Conservation (phyloP, 2,888 invertebrate genomes). For the Branchinecta sandiegonensis region DNA sequence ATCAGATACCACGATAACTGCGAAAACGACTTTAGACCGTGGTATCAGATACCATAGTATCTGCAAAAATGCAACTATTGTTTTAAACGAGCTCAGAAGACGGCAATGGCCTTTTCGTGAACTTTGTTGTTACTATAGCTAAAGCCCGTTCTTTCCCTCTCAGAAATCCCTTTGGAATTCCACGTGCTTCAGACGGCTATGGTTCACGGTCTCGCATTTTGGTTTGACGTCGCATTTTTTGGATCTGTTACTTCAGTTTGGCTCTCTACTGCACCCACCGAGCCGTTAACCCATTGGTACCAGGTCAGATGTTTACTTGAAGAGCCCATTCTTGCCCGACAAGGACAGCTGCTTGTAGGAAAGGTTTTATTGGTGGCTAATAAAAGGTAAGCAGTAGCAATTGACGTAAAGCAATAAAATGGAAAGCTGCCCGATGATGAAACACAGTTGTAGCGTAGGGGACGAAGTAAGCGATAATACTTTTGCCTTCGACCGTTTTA, state of each 20-base stretch:
- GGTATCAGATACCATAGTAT: no score
- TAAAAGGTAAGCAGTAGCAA: constrained; percentile 47
- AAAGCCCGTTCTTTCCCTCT: constrained; percentile 24
- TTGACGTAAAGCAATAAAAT: background rate
- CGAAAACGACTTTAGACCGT: no score
- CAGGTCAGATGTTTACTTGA: constrained; percentile 91
- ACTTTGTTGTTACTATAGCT: no score
- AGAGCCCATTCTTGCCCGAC: constrained; percentile 83
- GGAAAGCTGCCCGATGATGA: no score
- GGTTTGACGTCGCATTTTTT: constrained; percentile 97
- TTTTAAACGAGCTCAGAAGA: no score
- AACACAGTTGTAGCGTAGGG: no score
- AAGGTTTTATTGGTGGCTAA: constrained; percentile 77
- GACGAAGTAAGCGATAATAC: no score
- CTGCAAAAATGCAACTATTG: no score
- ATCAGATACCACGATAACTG: no score
- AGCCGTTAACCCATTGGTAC: constrained; percentile 98
- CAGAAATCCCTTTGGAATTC: constrained; percentile 83
- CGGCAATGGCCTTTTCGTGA: no score
- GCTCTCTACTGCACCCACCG: constrained; percentile 94
- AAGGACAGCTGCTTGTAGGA: constrained; percentile 78
- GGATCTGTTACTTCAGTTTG: constrained; percentile 80
- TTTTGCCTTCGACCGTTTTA: no score
- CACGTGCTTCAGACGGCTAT: constrained; percentile 57
- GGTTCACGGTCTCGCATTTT: constrained; percentile 87